phyloP scores from a whole-genome alignment of 2,113 vertebrate genomes.

The Lampris megalopsis region DNA sequence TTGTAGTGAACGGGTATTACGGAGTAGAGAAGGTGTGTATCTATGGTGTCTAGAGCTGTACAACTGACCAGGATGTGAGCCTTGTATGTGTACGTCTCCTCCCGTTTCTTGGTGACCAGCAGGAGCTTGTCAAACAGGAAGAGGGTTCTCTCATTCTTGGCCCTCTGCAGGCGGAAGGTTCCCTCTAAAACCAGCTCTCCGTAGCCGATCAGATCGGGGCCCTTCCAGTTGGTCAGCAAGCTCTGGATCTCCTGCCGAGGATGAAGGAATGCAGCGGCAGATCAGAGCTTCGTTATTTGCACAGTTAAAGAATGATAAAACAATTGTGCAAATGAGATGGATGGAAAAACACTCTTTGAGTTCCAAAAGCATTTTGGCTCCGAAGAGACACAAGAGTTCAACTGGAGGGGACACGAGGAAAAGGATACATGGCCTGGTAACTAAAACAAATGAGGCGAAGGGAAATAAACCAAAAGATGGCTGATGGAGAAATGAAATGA shows the following conservation, averaged over 20 bases:
- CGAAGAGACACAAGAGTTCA: no score
- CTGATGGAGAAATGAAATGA: background rate
- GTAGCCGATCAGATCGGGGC: slow-evolving; percentile 95
- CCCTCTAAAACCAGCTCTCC: slow-evolving; percentile 96
- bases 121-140: slow-evolving; percentile 97
- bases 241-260: slow-evolving; percentile 94
- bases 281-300: background rate
- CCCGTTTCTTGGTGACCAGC: slow-evolving; percentile 96
- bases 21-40: background rate
- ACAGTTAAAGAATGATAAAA: background rate
- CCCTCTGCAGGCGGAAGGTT: slow-evolving; percentile 95
- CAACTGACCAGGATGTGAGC: slow-evolving; percentile 94
- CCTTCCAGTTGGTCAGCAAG: slow-evolving; percentile 97
- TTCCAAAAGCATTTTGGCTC: no score
- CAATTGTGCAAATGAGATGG: background rate
- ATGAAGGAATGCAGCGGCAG: background rate
- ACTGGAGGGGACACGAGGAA: background rate
- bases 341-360: no score
- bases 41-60: background rate
- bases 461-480: background rate
- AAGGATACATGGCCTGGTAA: background rate
- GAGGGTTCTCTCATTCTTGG: slow-evolving; percentile 95
- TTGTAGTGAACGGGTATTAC: background rate
- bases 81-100: slow-evolving; percentile 94
- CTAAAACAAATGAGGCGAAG: background rate